Conservation (phyloP, 1,140 invertebrate species). For the Ips typographus region DNA sequence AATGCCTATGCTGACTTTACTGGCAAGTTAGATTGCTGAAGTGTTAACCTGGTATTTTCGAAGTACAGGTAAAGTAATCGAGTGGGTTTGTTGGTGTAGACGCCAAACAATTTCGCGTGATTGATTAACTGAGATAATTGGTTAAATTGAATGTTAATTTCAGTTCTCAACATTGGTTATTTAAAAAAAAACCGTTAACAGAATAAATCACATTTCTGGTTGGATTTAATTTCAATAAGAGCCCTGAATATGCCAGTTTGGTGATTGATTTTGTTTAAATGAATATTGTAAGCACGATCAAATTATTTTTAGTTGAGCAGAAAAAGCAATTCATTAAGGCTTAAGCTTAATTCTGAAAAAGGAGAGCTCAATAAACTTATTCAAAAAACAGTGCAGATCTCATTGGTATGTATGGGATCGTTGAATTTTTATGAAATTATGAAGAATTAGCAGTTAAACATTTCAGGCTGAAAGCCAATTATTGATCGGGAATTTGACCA, state of each 20-base stretch:
- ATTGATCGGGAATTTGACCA: constrained; percentile 36
- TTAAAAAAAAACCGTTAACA: too few relatives aligned
- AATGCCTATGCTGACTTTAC: too few relatives aligned
- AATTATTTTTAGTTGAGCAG: neutral
- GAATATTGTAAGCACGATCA: too few relatives aligned
- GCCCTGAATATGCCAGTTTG: too few relatives aligned
- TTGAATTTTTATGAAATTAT: constrained; percentile 39
- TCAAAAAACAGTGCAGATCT: constrained; percentile 8
- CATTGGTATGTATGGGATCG: constrained; percentile 34
- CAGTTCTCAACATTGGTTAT: too few relatives aligned
- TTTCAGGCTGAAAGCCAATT: constrained; percentile 38
- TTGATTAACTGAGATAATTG: constrained; percentile 11
- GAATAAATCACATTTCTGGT: too few relatives aligned
- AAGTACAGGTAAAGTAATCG: neutral
- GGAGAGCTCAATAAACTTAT: constrained; percentile 13
- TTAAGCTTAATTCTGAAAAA: constrained; percentile 26
- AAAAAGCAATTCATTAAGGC: constrained; percentile 21
- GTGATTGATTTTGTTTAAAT: too few relatives aligned
- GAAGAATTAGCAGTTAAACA: constrained; percentile 38
- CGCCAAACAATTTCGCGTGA: constrained; percentile 13
- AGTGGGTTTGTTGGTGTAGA: constrained; percentile 1
- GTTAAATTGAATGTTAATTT: constrained; percentile 5
- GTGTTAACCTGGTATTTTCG: too few relatives aligned
- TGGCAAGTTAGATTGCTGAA: neutral
- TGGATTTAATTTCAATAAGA: too few relatives aligned